Conservation (phyloP, 2,888 invertebrate genomes). For the Drosophila glabriapex region DNA sequence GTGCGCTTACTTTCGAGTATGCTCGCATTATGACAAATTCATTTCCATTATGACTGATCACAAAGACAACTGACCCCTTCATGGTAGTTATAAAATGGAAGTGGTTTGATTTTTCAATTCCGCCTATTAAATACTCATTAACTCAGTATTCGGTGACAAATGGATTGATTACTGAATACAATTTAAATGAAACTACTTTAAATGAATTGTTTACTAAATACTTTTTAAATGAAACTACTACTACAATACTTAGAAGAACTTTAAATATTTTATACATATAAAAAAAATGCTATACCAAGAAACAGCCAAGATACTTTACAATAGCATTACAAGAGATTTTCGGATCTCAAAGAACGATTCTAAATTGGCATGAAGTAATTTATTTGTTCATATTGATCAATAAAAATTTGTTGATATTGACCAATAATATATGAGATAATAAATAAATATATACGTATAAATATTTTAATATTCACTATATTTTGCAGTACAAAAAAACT, state of each 20-base stretch:
- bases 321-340: neutral
- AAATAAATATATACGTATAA: neutral
- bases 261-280: no score
- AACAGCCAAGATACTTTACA: neutral
- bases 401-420: neutral
- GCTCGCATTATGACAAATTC: conserved; percentile 49
- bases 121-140: conserved; percentile 33
- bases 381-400: neutral
- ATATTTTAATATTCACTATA: conserved; percentile 12
- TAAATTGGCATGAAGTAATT: neutral
- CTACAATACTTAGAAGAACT: neutral
- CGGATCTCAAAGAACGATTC: neutral
- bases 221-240: neutral
- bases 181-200: neutral
- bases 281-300: neutral
- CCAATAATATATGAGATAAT: neutral
- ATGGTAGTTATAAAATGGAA: conserved; percentile 2
- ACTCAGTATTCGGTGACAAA: neutral
- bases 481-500: conserved; percentile 7
- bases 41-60: conserved; percentile 65
- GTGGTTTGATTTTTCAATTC: conserved; percentile 20
- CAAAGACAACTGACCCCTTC: conserved; percentile 17
- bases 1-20: conserved; percentile 44
- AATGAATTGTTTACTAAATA: neutral
- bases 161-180: neutral